These are phyloP conservation scores for Sylvicapra grimmia DNA, from an alignment of 2,113 vertebrate species.

Conservation along the genomic window DNA sequence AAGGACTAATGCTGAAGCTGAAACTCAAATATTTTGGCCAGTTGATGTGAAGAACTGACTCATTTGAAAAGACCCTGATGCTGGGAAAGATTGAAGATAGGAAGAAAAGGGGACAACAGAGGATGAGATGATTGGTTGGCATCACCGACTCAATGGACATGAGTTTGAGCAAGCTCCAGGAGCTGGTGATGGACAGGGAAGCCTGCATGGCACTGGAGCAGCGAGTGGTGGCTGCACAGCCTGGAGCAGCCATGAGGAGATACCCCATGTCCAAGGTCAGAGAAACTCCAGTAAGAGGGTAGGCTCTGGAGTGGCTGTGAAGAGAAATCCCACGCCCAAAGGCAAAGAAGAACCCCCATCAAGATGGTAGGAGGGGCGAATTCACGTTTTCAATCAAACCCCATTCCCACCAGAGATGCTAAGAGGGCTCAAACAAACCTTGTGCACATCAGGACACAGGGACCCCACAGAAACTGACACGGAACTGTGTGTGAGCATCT, in stretches of 20 bases:
- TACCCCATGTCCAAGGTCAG: not conserved
- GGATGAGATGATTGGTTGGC: not conserved
- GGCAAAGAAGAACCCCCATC: not conserved
- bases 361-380: not conserved
- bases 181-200: not conserved
- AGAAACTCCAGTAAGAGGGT: not conserved
- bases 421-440: not conserved
- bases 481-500: not conserved
- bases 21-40: not conserved
- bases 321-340: not conserved
- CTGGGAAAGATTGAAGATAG: not conserved
- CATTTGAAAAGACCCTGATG: not conserved
- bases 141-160: not conserved
- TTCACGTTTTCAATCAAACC: not conserved
- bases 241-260: rapidly evolving
- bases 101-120: not conserved
- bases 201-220: not conserved
- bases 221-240: not conserved
- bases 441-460: not conserved
- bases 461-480: not conserved
- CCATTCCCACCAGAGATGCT: not conserved
- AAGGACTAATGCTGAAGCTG: not conserved
- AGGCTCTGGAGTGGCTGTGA: not conserved
- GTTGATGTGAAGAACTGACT: not conserved
- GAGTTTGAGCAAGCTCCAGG: not conserved